Percentiles rank a stretch among this genome's conserved stretches.
Evolutionary conservation across 2,113 vertebrate species (phyloP).

Genomic region (Pterocles orientalis): DNA sequence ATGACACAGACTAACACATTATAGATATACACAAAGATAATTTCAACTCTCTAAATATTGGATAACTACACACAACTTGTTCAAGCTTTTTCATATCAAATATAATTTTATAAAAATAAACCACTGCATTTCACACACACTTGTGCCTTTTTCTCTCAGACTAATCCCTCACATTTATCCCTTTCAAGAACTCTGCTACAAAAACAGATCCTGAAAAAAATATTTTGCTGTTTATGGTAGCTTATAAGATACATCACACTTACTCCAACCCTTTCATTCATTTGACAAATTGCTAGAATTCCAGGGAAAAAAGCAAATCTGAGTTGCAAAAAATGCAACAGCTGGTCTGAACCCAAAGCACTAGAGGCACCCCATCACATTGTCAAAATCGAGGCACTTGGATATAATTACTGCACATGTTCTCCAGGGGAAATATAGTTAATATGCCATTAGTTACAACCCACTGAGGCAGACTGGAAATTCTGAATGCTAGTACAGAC

Average conservation of each 20-base stretch:
- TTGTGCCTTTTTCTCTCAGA: background rate
- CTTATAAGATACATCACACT: background rate
- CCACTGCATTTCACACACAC: background rate
- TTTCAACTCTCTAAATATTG: background rate
- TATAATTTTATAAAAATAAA: background rate
- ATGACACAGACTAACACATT: background rate
- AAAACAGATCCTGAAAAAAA: background rate
- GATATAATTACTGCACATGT: background rate
- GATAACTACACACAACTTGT: background rate
- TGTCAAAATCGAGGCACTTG: background rate
- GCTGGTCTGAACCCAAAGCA: background rate
- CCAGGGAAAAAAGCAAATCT: background rate
- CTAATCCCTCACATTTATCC: background rate
- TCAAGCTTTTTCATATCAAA: background rate
- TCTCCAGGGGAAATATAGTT: background rate
- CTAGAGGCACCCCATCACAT: background rate
- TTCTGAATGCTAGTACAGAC: background rate
- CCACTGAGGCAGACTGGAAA: background rate
- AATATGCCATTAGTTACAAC: background rate
- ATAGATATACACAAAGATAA: background rate
- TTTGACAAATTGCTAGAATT: background rate
- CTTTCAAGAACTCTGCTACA: background rate
- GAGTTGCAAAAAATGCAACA: background rate
- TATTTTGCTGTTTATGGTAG: background rate
- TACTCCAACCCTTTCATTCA: background rate